Evolutionary conservation across 2,888 invertebrate species (phyloP), one percentile per base, ranked within the genome.

Genomic region (Abrostola triplasia): DNA sequence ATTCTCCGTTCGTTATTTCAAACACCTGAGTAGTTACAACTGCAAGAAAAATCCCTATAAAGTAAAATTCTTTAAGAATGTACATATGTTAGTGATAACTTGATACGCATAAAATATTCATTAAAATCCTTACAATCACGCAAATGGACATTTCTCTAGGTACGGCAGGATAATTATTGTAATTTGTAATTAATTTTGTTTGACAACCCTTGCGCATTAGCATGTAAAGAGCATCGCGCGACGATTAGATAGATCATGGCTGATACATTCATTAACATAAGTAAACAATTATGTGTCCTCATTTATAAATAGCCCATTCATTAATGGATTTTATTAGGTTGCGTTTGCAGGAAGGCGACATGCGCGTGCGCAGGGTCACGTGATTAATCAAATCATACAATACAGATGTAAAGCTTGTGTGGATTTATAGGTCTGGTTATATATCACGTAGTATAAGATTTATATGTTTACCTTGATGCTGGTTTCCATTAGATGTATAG

Each of bases 261-360:
- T 41, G 77, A 79, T 78, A 70, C 60, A 72, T 70, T 51, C 0
- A 80, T 80, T 80, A 62, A 38, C 74, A 78, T 80, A 73, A 58
- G 64, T 66, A 73, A 71, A 79, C 77, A 70, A 73, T 74, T 64
- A 63, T 50, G 40, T 70, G 59, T 68, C 64, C 64, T 70, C 57
- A 69, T 70, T 65, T 73, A 67, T 69, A 79, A 77, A 77, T 77
- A 73, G 64, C 41, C 11, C 49, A 68, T 73, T 66, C 44, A 73
- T 73, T 69, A 57, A 61, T 58, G 47, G 67, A 70, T 75, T 67
- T 74, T 75, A 75, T 75, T 56, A 64, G 61, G 54, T 64, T 65
- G 68, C 40, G n/a, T n/a, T 44, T 47, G 54, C 61, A 72, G 63
- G 72, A 75, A 75, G 63, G 56, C 51, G 59, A 12, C 63, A 42